These are phyloP conservation scores for Diaphora mendica DNA, from an alignment of 2,888 invertebrate species.

Conservation along the genomic window DNA sequence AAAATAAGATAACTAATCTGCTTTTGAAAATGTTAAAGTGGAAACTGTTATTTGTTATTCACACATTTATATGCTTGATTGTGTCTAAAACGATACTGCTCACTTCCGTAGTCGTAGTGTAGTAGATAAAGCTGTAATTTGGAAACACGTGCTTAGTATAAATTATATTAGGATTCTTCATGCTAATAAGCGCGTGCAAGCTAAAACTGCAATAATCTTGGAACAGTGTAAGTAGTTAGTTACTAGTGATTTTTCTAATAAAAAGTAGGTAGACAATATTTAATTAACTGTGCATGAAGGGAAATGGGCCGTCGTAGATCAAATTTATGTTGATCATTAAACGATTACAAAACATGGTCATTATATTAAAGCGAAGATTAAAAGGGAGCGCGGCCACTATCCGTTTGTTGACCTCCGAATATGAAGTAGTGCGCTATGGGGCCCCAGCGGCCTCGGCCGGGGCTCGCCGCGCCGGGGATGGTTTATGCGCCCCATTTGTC, in stretches of 20 bases:
- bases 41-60: not conserved
- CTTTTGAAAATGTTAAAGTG: not conserved
- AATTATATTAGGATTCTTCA: not conserved
- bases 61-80: no score
- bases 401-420: slow-evolving; percentile 49
- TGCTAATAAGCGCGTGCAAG: not conserved
- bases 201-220: not conserved
- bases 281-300: slow-evolving; percentile 1
- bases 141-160: not conserved
- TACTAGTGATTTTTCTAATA: not conserved
- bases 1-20: not conserved
- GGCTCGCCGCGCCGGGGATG: slow-evolving; percentile 25
- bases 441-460: slow-evolving; percentile 8
- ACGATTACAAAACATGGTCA: slow-evolving; percentile 25
- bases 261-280: not conserved
- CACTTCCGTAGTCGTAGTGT: not conserved
- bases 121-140: not conserved
- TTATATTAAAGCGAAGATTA: slow-evolving; percentile 31
- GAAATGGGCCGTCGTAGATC: slow-evolving; percentile 5
- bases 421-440: slow-evolving; percentile 42
- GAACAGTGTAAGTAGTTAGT: not conserved
- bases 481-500: slow-evolving; percentile 48
- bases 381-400: slow-evolving; percentile 37
- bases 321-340: slow-evolving; percentile 20
- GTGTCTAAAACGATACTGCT: not conserved